Base-by-base conservation (phyloP, 2,113 vertebrate species). In the Dasyprocta punctata region DNA sequence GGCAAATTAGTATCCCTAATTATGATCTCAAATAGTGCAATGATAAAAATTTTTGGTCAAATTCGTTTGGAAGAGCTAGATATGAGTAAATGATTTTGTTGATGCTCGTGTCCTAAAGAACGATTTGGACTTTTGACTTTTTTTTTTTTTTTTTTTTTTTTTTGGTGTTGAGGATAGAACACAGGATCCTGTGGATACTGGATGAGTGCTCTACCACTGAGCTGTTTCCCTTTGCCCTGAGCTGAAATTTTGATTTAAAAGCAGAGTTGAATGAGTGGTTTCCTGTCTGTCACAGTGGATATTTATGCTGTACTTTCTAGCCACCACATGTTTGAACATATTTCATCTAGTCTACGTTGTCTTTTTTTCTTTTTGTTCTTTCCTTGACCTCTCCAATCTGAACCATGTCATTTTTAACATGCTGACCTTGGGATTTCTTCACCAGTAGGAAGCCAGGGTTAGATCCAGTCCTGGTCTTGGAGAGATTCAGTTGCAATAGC, bases 1-100 rank as follows among this genome's bases (percentile, higher is more conserved):
- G 41, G 30, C 36, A 95, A 95, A 89, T 95, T 94, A 92, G 75
- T 86, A n/a, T 94, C 47, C 30, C 86, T 97, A 89, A 77, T 67
- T 86, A 85, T 81, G 47, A 80, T 78, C 47, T 78, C 93, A 77
- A 73, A 83, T 83, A 86, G 30, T 36, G 67, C 47, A 81, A 5
- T 30, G 58, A 33, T 88, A 92, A 85, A 91, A 94, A 11, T 60
- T 78, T 20, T 44, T 78, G 47, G 38, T 90, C 26, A 33, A 67
- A 16, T 58, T 95, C 36, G 60, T 85, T 93, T 65, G 65, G 69
- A 81, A 28, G 47, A 67, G 28, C 86, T 94, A 89, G 71, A 63
- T 86, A 47, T 58, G n/a, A 80, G 4, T 30, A 86, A 83, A 30
- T 84, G 47, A 63, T 96, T 88, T 95, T 82, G 47, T 73, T 88